Evolutionary conservation across 1,140 invertebrate genomes (phyloP).

Genomic region (Eupristina koningsbergeri): DNA sequence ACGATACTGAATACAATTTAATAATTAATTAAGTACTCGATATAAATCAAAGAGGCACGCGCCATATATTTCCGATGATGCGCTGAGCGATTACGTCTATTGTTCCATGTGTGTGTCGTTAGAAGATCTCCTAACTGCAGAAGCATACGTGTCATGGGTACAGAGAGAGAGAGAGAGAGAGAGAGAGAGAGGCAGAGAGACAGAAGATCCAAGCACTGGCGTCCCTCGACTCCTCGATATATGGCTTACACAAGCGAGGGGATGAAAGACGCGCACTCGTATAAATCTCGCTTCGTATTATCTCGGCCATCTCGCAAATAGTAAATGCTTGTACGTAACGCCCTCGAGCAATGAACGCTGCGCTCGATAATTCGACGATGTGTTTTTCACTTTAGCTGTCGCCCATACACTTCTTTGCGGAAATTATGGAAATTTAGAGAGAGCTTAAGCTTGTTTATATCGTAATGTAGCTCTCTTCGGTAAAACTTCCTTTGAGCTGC

Average conservation of each 20-base stretch:
- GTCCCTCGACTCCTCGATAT: slow-evolving; percentile 23
- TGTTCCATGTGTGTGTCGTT: slow-evolving; percentile 29
- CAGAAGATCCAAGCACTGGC: slow-evolving; percentile 10
- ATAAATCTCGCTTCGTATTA: slow-evolving; percentile 67
- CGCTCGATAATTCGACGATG: slow-evolving; percentile 25
- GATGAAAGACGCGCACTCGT: slow-evolving; percentile 60
- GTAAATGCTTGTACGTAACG: slow-evolving; percentile 66
- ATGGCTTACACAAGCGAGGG: slow-evolving; percentile 46
- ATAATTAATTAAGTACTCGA: slow-evolving; percentile 42
- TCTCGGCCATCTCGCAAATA: slow-evolving; percentile 65
- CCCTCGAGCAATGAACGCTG: slow-evolving; percentile 54
- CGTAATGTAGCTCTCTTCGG: too few relatives aligned
- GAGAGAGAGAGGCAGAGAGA: slow-evolving; percentile 39
- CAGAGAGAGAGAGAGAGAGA: too few relatives aligned
- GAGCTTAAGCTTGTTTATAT: not conserved
- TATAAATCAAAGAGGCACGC: slow-evolving; percentile 36
- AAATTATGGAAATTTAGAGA: not conserved
- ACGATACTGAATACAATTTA: slow-evolving; percentile 29
- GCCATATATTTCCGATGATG: slow-evolving; percentile 17
- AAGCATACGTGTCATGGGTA: slow-evolving; percentile 43
- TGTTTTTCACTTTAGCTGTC: slow-evolving; percentile 29
- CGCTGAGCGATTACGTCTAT: slow-evolving; percentile 25
- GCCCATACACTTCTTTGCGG: not conserved
- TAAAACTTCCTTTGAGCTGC: too few relatives aligned
- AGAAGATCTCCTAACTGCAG: slow-evolving; percentile 5